A percentile compares a stretch with the other conserved stretches of the same genome.
These are phyloP conservation scores for Macrotrachela quadricornifera DNA, from an alignment of 1,140 invertebrate genomes.

Conservation along the genomic window DNA sequence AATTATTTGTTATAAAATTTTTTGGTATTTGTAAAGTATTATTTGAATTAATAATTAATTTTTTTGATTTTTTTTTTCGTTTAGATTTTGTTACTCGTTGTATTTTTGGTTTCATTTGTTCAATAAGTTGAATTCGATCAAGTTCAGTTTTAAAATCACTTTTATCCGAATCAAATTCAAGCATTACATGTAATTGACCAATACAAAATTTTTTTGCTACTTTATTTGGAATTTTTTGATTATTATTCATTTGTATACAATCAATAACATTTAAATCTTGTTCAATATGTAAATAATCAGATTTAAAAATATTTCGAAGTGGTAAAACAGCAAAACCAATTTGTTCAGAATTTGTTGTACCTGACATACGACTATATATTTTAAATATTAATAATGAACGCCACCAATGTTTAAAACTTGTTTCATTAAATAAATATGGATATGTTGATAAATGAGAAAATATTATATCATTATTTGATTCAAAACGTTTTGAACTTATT, in stretches of 20 bases:
- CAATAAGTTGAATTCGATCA: no score
- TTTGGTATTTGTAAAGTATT: no score
- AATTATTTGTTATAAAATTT: no score
- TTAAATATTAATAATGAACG: constrained; percentile 25
- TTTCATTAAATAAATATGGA: constrained; percentile 26
- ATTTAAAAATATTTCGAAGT: constrained; percentile 23
- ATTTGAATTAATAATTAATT: background rate
- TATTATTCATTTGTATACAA: constrained; percentile 11
- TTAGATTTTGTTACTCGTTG: no score
- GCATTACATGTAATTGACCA: no score
- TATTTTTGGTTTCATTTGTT: no score
- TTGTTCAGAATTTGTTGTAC: constrained; percentile 19
- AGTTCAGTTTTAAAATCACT: no score
- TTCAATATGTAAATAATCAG: constrained; percentile 18
- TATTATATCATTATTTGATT: constrained; percentile 12
- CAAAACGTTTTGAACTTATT: constrained; percentile 22
- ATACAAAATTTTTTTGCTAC: no score
- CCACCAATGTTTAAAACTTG: constrained; percentile 27
- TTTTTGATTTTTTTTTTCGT: no score
- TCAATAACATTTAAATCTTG: constrained; percentile 19
- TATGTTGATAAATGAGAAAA: constrained; percentile 26
- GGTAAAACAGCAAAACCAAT: constrained; percentile 24
- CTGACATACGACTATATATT: constrained; percentile 17
- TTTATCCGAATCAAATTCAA: no score
- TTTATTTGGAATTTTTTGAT: constrained; percentile 14